Evolutionary conservation across 1,140 invertebrate genomes (phyloP).

Genomic region (Anastrepha obliqua): DNA sequence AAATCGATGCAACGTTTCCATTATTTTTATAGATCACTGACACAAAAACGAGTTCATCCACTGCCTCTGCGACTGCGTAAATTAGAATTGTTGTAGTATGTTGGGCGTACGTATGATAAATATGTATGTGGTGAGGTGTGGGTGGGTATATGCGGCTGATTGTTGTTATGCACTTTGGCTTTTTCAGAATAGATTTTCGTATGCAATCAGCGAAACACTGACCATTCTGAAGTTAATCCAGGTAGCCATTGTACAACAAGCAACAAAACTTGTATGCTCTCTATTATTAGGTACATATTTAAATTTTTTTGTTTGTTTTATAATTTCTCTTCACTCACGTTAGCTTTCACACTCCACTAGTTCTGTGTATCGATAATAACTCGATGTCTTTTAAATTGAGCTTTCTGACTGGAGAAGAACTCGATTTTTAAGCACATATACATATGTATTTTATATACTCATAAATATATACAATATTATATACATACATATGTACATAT

Average conservation of each 20-base stretch:
- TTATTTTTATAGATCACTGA: conserved; percentile 42
- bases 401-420: not conserved
- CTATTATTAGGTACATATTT: not conserved
- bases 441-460: not conserved
- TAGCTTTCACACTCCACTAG: not conserved
- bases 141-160: not conserved
- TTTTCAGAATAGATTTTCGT: conserved; percentile 14
- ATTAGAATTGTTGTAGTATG: not conserved
- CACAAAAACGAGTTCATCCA: conserved; percentile 37
- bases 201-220: conserved; percentile 33
- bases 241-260: not conserved
- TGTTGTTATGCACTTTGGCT: conserved; percentile 41
- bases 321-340: conserved; percentile 1
- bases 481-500: not conserved
- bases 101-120: not conserved
- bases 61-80: not conserved
- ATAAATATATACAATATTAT: not conserved
- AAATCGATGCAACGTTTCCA: conserved; percentile 32
- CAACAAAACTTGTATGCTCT: not conserved
- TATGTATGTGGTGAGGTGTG: not conserved
- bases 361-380: not conserved
- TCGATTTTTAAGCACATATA: not conserved
- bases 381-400: not conserved
- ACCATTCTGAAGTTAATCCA: conserved; percentile 8
- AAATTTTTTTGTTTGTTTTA: not conserved